Conservation (phyloP, 2,113 vertebrate species). For the Dipodomys ordii region DNA sequence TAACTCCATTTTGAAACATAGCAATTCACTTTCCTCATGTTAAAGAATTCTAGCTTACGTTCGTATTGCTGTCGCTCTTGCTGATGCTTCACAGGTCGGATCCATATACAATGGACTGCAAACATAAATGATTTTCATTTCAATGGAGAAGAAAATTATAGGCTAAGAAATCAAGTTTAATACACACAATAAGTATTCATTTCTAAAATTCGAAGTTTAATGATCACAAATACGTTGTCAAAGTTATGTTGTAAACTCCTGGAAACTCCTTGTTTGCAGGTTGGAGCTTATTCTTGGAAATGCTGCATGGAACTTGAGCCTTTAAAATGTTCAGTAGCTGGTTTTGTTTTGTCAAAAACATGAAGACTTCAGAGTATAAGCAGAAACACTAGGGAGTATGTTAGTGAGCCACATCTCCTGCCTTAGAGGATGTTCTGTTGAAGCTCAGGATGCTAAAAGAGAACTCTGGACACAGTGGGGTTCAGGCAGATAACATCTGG, state of each 20-base stretch:
- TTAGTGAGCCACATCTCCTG: background rate
- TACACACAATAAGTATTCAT: constrained; percentile 30
- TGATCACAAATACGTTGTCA: too few species aligned
- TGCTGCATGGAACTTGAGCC: background rate
- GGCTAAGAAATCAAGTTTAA: constrained; percentile 54
- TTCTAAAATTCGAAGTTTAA: background rate
- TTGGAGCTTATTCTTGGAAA: background rate
- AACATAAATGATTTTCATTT: constrained; percentile 59
- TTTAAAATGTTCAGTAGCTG: background rate
- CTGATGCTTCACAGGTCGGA: background rate
- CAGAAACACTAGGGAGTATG: background rate
- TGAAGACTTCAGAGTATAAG: background rate
- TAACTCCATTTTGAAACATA: constrained; percentile 40
- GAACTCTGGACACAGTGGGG: background rate
- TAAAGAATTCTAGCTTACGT: background rate
- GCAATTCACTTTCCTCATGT: constrained; percentile 37
- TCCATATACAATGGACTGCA: background rate
- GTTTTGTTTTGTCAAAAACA: background rate
- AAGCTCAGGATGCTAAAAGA: background rate
- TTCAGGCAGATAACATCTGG: background rate
- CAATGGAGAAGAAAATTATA: constrained; percentile 53
- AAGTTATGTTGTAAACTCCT: background rate
- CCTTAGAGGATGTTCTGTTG: background rate
- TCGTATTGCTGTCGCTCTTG: background rate
- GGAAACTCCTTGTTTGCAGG: background rate